Conservation (phyloP, 2,797 vertebrate species). For the Liparis tanakae region DNA sequence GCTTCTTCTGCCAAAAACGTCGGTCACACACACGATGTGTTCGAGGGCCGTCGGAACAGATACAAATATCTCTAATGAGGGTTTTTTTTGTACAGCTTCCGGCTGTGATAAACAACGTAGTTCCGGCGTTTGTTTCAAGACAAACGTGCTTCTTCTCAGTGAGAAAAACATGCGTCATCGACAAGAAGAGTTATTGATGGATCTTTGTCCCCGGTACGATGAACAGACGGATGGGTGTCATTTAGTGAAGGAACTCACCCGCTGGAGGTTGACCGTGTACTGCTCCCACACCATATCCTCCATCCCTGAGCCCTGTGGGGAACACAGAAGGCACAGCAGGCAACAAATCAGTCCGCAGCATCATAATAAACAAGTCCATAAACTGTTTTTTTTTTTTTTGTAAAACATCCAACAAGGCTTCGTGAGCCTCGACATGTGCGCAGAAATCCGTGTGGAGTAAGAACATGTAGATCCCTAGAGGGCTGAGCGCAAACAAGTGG, state of each 20-base stretch:
- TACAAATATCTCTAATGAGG: neutral
- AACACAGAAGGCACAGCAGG: slow-evolving; percentile 32
- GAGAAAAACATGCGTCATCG: neutral
- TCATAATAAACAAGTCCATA: neutral
- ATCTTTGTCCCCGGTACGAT: neutral
- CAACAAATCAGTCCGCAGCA: neutral
- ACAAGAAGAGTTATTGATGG: neutral
- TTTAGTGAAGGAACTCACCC: slow-evolving; percentile 78
- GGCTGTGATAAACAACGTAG: neutral
- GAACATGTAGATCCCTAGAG: neutral
- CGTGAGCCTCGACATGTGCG: neutral
- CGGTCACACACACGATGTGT: neutral
- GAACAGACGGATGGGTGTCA: neutral
- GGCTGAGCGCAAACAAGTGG: slow-evolving; percentile 1
- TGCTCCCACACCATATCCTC: slow-evolving; percentile 96
- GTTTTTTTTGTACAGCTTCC: neutral
- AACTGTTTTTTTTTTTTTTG: no score
- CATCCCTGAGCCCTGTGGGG: slow-evolving; percentile 89
- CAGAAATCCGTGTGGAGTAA: neutral
- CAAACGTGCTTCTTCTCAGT: neutral
- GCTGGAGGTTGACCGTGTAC: slow-evolving; percentile 93
- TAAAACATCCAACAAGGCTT: neutral
- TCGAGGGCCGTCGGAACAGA: neutral
- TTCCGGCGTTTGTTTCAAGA: neutral
- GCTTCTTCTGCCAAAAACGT: neutral